Conservation (phyloP, 2,113 vertebrate genomes). For the Oenanthe melanoleuca region DNA sequence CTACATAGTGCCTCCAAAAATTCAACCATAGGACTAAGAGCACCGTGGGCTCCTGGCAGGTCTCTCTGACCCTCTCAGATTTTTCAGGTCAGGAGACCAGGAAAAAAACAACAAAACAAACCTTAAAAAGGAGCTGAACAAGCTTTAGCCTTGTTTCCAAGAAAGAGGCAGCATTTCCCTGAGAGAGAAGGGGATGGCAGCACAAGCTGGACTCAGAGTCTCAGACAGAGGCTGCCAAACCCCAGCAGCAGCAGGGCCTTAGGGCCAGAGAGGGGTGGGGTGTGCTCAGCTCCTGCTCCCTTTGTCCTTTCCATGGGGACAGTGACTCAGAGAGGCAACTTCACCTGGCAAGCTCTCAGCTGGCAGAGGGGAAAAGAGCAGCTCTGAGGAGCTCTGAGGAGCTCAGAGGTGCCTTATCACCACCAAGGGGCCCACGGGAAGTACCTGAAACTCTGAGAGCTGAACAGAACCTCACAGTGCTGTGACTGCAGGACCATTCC, state of each 20-base stretch:
- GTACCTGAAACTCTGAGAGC: not conserved
- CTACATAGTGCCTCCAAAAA: fast-evolving
- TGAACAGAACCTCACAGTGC: not conserved
- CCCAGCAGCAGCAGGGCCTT: fast-evolving
- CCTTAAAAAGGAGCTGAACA: not conserved
- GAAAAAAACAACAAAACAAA: not conserved
- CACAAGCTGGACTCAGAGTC: not conserved
- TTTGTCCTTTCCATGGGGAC: not conserved
- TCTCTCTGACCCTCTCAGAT: not conserved
- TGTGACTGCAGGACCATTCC: not conserved
- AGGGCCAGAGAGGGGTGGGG: not conserved
- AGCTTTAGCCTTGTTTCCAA: not conserved
- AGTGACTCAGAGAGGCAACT: not conserved
- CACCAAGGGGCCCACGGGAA: fast-evolving
- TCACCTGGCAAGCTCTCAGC: not conserved
- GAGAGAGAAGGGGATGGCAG: not conserved
- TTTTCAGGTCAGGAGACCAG: fast-evolving
- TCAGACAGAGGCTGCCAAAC: not conserved
- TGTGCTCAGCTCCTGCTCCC: not conserved
- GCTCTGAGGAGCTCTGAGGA: not conserved
- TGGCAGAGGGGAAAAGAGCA: fast-evolving
- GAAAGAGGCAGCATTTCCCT: not conserved
- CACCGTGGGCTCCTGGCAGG: fast-evolving
- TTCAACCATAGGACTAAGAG: not conserved
- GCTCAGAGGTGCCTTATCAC: not conserved